Evolutionary conservation across 1,140 invertebrate genomes (phyloP).

Genomic region (Grapholita molesta): DNA sequence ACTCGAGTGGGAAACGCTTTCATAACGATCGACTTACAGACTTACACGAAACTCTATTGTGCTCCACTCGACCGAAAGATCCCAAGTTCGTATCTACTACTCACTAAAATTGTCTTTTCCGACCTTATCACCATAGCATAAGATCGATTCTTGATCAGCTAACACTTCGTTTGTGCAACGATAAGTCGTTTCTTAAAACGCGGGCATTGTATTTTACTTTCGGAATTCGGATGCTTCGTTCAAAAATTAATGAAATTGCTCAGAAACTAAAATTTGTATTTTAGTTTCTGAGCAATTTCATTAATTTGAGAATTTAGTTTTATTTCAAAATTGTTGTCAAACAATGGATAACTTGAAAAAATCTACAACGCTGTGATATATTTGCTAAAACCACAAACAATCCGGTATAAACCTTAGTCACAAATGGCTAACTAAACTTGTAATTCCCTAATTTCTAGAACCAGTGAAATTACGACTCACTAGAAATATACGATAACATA

Average conservation of each 20-base stretch:
- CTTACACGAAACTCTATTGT: background rate
- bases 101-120: background rate
- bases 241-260: background rate
- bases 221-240: background rate
- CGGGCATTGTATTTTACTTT: background rate
- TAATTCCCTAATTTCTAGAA: no score
- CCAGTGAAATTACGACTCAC: no score
- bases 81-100: background rate
- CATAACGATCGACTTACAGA: background rate
- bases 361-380: no score
- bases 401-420: no score
- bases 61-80: background rate
- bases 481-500: no score
- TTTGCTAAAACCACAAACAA: no score
- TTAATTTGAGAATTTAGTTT: no score
- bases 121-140: background rate
- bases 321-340: no score
- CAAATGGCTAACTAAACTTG: no score
- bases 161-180: background rate
- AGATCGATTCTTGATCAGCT: background rate
- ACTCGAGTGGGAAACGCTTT: background rate
- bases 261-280: background rate
- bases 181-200: background rate
- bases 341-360: no score
- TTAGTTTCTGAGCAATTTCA: no score